Percentiles rank a stretch among this genome's conserved stretches.
Evolutionary conservation across 2,888 invertebrate species (phyloP).

Genomic region (Eupithecia subfuscata): DNA sequence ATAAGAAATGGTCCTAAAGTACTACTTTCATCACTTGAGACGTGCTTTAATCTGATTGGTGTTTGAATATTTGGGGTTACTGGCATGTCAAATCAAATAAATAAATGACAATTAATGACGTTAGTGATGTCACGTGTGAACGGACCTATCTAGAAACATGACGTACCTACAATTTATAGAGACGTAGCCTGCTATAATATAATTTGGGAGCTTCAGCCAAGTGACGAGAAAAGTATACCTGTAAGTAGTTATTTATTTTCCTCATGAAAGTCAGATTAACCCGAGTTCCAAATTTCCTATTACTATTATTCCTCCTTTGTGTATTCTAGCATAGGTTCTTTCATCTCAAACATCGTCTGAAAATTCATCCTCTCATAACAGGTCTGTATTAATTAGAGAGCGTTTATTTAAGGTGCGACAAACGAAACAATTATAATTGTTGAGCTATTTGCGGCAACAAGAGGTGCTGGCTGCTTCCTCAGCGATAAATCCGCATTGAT

Average conservation of each 20-base stretch:
- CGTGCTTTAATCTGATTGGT: too few species aligned
- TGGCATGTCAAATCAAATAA: background rate
- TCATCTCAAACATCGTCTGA: background rate
- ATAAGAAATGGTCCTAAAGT: too few species aligned
- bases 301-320: background rate
- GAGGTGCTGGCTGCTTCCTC: slow-evolving; percentile 74
- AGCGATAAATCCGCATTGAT: slow-evolving; percentile 84
- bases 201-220: background rate
- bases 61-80: too few species aligned
- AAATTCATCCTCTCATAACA: slow-evolving; percentile 12
- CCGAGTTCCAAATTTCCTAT: background rate
- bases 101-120: background rate
- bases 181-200: background rate
- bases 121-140: background rate
- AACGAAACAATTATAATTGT: slow-evolving; percentile 71
- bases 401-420: slow-evolving; percentile 48
- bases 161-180: background rate
- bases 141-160: background rate
- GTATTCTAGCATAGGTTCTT: background rate
- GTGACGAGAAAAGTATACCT: background rate
- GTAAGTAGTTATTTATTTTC: background rate
- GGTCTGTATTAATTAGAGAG: slow-evolving; percentile 49
- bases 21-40: too few species aligned
- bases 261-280: background rate
- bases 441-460: slow-evolving; percentile 73